Evolutionary conservation across 2,797 vertebrate genomes (phyloP), one percentile per base, ranked within the genome.

Genomic region (Danio kyathit): DNA sequence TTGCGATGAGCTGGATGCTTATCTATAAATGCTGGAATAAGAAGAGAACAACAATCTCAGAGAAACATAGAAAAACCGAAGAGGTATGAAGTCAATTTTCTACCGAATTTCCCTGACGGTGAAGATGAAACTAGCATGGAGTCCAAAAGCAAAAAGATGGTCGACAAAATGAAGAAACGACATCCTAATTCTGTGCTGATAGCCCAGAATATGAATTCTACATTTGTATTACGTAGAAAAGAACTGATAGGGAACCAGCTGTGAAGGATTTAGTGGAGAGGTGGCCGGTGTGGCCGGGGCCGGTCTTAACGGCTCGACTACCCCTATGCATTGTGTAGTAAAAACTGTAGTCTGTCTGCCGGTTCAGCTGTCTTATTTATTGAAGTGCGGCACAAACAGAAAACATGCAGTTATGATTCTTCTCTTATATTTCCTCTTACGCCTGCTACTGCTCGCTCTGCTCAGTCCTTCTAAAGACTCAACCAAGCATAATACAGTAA

Each of bases 81-180:
- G 64, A 48, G 64, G 64, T 66, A 44, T 21, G 61, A 65, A 65
- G 17, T 65, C 0, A 66, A 66, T 48, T 21, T 48, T 21, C 43
- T 48, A 66, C 64, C n/a, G 12, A 19, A 66, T 12, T 19, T 19
- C 6, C 43, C 43, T 66, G 64, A 66, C 17, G 9, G 41, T 65
- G 63, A 65, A 65, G 16, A 65, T 65, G 41, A 65, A 41, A 5
- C 63, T n/a, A 65, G 63, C 41, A 44, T 65, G 63, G 41, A 65
- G 9, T 44, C 41, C 63, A 44, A 44, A 65, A 65, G 41, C 10
- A 65, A 65, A 44, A 16, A 65, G 41, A 65, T 65, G 41, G 38
- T 41, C 7, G 63, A 44, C 10, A n/a, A 44, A 0, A 44, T 46
- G 41, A 65, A 46, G 1, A 65, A 64, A 64, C 4, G 2, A 17